phyloP scores from a whole-genome alignment of 2,888 invertebrate genomes.

The Habroteleia sp. region DNA sequence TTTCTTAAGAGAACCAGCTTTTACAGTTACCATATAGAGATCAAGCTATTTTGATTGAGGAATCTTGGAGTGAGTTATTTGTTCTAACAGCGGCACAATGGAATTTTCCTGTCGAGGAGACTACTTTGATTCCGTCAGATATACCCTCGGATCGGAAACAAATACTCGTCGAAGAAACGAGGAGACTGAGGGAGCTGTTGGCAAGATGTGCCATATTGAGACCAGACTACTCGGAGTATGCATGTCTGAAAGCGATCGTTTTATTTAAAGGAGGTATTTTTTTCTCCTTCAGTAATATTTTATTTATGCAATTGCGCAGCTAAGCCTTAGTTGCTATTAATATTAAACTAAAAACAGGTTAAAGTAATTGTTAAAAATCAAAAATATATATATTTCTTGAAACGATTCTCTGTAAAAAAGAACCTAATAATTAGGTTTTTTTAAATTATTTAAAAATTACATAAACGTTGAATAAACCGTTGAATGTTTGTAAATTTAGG shows the following conservation, averaged over 20 bases:
- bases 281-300: neutral
- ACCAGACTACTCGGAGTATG: slow-evolving; percentile 91
- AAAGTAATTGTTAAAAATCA: too few relatives aligned
- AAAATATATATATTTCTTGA: too few relatives aligned
- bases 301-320: too few relatives aligned
- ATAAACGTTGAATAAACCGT: too few relatives aligned
- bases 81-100: slow-evolving; percentile 91
- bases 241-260: slow-evolving; percentile 91
- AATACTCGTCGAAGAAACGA: slow-evolving; percentile 83
- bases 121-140: slow-evolving; percentile 80
- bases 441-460: too few relatives aligned
- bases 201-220: slow-evolving; percentile 85
- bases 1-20: too few relatives aligned
- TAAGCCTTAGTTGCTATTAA: too few relatives aligned
- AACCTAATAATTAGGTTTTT: too few relatives aligned
- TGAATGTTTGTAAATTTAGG: too few relatives aligned
- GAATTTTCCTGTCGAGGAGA: slow-evolving; percentile 87
- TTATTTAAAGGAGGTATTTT: slow-evolving; percentile 90
- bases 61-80: slow-evolving; percentile 92
- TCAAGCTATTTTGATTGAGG: slow-evolving; percentile 88
- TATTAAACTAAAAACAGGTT: too few relatives aligned
- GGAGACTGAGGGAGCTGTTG: slow-evolving; percentile 85
- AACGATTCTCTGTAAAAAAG: too few relatives aligned
- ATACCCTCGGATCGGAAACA: slow-evolving; percentile 82
- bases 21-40: slow-evolving; percentile 85